Evolutionary conservation across 2,888 invertebrate genomes (phyloP).

Genomic region (Eupsilia transversa): DNA sequence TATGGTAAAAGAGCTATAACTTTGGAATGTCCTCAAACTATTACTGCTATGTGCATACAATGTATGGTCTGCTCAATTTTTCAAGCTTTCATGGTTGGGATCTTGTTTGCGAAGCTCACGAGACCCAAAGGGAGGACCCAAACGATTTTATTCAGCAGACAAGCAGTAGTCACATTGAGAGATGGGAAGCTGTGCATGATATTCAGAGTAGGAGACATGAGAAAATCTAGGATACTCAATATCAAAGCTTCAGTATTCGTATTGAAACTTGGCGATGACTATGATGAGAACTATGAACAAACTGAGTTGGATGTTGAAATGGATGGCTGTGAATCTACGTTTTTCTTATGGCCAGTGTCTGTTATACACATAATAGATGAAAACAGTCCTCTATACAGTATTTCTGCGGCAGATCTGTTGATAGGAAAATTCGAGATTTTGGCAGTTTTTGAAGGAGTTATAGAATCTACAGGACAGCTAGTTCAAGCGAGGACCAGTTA

Average conservation of each 20-base stretch:
- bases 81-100: slow-evolving; percentile 95
- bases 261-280: slow-evolving; percentile 95
- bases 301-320: slow-evolving; percentile 93
- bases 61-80: slow-evolving; percentile 98
- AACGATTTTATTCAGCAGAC: slow-evolving; percentile 97
- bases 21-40: slow-evolving; percentile 97
- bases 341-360: slow-evolving; percentile 99
- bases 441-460: slow-evolving; percentile 96
- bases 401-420: slow-evolving; percentile 97
- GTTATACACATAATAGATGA: slow-evolving; percentile 97
- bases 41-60: slow-evolving; percentile 98
- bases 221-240: slow-evolving; percentile 98
- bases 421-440: slow-evolving; percentile 96
- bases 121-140: slow-evolving; percentile 98
- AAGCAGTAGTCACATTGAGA: slow-evolving; percentile 96
- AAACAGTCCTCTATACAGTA: slow-evolving; percentile 96
- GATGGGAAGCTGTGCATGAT: slow-evolving; percentile 96
- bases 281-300: slow-evolving; percentile 95
- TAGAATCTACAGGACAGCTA: slow-evolving; percentile 96
- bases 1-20: slow-evolving; percentile 96
- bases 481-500: slow-evolving; percentile 96
- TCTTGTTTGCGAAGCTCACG: slow-evolving; percentile 98
- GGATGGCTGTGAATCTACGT: slow-evolving; percentile 97
- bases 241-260: slow-evolving; percentile 96
- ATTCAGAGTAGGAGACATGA: slow-evolving; percentile 98